Conservation (phyloP, 1,140 invertebrate species). For the Yoshiicerus persimilis region DNA sequence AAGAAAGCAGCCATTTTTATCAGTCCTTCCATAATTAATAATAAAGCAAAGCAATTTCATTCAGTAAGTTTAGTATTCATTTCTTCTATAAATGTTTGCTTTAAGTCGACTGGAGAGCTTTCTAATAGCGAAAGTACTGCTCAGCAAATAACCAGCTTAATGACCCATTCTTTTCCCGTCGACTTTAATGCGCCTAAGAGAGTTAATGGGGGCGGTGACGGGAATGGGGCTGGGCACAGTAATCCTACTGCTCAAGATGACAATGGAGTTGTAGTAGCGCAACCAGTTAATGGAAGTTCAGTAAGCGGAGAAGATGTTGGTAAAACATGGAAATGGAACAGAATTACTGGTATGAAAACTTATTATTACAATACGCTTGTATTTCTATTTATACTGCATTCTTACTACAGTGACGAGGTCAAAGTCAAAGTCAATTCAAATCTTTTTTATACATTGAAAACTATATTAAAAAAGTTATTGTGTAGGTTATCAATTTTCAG, state of each 20-base stretch:
- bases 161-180: conserved; percentile 31
- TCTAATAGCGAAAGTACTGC: conserved; percentile 59
- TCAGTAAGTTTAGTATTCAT: no score
- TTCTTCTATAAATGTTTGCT: background rate
- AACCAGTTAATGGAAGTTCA: background rate
- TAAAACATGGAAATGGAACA: conserved; percentile 39
- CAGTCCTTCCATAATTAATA: no score
- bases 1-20: no score
- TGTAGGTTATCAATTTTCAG: no score
- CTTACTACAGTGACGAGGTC: no score
- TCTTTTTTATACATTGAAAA: no score
- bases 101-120: conserved; percentile 77
- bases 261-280: background rate
- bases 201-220: background rate
- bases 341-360: conserved; percentile 42
- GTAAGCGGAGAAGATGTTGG: background rate
- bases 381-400: no score
- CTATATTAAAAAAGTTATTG: no score
- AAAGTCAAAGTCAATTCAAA: no score
- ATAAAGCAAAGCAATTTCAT: no score
- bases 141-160: conserved; percentile 18
- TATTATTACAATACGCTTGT: no score
- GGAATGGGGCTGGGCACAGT: background rate
- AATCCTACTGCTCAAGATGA: conserved; percentile 16
- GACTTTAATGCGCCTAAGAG: background rate